These are phyloP conservation scores for Aulostomus chinensis DNA, from an alignment of 2,797 vertebrate species.

Conservation along the genomic window DNA sequence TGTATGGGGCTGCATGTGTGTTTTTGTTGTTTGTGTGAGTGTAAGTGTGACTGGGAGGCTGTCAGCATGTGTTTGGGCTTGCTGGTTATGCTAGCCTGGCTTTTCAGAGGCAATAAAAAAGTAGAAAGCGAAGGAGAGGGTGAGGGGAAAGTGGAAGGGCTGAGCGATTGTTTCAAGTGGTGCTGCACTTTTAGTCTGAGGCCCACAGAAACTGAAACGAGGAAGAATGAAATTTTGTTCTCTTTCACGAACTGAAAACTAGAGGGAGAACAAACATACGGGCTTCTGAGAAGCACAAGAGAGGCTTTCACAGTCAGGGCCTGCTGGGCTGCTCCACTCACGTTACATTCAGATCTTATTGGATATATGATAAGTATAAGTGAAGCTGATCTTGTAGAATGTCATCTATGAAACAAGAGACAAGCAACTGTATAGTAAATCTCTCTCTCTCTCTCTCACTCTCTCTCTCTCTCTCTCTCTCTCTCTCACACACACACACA, in stretches of 20 bases:
- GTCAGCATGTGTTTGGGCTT: constrained; percentile 67
- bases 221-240: constrained; percentile 41
- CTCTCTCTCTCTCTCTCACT: background rate
- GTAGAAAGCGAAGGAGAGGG: constrained; percentile 7
- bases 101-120: constrained; percentile 70
- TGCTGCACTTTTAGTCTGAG: constrained; percentile 37
- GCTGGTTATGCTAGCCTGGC: constrained; percentile 73
- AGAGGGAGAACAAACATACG: constrained; percentile 10
- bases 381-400: constrained; percentile 38
- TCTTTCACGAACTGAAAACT: constrained; percentile 5
- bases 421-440: constrained; percentile 20
- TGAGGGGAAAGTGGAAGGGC: constrained; percentile 40
- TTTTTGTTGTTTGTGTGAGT: constrained; percentile 43
- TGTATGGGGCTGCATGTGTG: constrained; percentile 26
- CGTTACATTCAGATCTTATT: constrained; percentile 26
- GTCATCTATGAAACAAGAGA: constrained; percentile 58
- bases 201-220: constrained; percentile 16
- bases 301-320: constrained; percentile 1
- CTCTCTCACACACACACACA: background rate
- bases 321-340: constrained; percentile 12
- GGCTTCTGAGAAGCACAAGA: constrained; percentile 1
- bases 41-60: constrained; percentile 38
- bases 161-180: constrained; percentile 45
- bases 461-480: constrained; percentile 1
- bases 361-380: constrained; percentile 30